Evolutionary conservation across 1,140 invertebrate genomes (phyloP).

Genomic region (Limonius californicus): DNA sequence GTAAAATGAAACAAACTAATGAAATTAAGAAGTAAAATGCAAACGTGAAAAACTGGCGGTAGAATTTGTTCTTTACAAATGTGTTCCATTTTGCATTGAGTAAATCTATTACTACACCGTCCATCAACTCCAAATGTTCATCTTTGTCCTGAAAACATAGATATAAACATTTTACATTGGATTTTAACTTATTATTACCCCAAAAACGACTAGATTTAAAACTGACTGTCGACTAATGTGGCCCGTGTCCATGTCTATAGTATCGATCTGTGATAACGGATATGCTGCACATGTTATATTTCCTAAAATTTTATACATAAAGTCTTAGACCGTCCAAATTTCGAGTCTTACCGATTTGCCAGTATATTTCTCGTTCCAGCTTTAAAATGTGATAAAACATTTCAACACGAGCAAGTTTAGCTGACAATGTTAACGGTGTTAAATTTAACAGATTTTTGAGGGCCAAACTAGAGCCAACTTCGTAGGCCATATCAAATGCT

Average conservation of each 20-base stretch:
- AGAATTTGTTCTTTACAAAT: constrained; percentile 93
- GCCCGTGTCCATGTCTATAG: constrained; percentile 87
- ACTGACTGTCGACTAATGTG: constrained; percentile 91
- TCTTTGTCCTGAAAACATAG: constrained; percentile 72
- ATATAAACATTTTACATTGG: neutral
- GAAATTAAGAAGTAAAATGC: constrained; percentile 86
- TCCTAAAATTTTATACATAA: no score
- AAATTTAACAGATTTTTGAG: constrained; percentile 84
- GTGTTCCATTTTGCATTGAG: constrained; percentile 97
- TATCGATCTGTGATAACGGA: constrained; percentile 93
- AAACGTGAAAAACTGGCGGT: constrained; percentile 87
- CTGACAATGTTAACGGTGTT: constrained; percentile 90
- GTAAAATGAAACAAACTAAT: constrained; percentile 77
- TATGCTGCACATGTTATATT: constrained; percentile 96
- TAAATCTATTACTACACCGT: constrained; percentile 91
- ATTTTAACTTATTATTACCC: constrained; percentile 57
- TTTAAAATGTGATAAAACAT: constrained; percentile 96
- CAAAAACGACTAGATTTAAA: constrained; percentile 97
- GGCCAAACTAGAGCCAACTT: constrained; percentile 81
- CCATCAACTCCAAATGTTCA: constrained; percentile 93
- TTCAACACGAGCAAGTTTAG: constrained; percentile 88
- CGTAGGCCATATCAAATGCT: constrained; percentile 93
- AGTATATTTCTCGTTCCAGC: constrained; percentile 91
- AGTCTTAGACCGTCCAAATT: no score
- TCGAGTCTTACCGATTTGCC: constrained; percentile 73